Conservation (phyloP, 2,888 invertebrate species). For the Byasa hedistus region DNA sequence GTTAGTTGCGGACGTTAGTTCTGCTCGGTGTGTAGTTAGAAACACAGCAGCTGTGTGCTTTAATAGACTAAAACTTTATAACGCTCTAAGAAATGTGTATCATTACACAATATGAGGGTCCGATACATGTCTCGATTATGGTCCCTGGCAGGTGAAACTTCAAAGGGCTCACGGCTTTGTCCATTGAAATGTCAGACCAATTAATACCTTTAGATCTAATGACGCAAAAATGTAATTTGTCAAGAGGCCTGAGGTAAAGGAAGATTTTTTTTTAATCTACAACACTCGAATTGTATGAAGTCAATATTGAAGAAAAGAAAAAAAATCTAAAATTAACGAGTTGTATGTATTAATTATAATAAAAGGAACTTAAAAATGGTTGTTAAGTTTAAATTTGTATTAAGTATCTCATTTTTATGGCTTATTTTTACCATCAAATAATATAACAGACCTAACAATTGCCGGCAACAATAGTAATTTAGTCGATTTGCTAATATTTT, state of each 20-base stretch:
- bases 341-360: no score
- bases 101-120: slow-evolving; percentile 23
- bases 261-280: slow-evolving; percentile 2
- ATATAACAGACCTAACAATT: no score
- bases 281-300: background rate
- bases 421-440: no score
- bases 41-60: background rate
- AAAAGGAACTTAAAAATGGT: no score
- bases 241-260: background rate
- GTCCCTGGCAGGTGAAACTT: slow-evolving; percentile 32
- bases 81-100: slow-evolving; percentile 12
- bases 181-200: slow-evolving; percentile 33
- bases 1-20: background rate
- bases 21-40: background rate
- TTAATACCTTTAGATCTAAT: slow-evolving; percentile 29
- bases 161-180: slow-evolving; percentile 29
- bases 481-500: no score
- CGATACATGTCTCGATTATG: slow-evolving; percentile 10
- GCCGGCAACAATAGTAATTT: no score
- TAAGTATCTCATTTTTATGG: no score
- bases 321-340: no score
- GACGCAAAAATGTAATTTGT: slow-evolving; percentile 15
- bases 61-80: slow-evolving; percentile 13
- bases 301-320: no score
- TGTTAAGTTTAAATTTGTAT: no score